Percentiles rank a stretch among this genome's conserved stretches.
Conservation (phyloP, 2,888 invertebrate species). For the Eupelmus urozonus region DNA sequence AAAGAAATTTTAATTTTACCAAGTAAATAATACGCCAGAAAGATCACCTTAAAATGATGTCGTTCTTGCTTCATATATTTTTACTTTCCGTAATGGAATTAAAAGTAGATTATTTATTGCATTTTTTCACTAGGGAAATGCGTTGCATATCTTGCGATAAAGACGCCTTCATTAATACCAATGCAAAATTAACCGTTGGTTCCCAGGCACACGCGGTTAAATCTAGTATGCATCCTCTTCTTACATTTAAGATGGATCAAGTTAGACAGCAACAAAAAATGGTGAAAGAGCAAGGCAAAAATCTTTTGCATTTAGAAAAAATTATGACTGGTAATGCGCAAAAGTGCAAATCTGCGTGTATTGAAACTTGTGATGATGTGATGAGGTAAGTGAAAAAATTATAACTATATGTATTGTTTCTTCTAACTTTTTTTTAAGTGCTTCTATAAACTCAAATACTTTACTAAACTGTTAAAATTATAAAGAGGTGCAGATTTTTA, state of each 20-base stretch:
- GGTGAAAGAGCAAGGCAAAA: constrained; percentile 75
- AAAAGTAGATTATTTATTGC: not conserved
- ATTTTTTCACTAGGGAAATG: constrained; percentile 79
- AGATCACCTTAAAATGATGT: not conserved
- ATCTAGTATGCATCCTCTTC: constrained; percentile 83
- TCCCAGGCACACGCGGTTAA: constrained; percentile 80
- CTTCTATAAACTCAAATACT: too few species aligned
- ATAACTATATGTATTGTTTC: too few species aligned
- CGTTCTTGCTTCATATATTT: not conserved
- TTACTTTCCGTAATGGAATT: constrained; percentile 1
- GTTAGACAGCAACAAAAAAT: constrained; percentile 78
- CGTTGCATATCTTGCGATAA: constrained; percentile 89
- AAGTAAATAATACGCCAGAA: not conserved
- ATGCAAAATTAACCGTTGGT: constrained; percentile 78
- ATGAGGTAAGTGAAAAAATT: constrained; percentile 1
- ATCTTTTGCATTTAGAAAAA: constrained; percentile 69
- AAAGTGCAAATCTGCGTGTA: not conserved
- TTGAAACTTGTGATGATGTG: not conserved
- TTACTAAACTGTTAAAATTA: too few species aligned
- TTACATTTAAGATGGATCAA: constrained; percentile 84
- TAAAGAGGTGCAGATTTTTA: too few species aligned
- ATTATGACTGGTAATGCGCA: not conserved
- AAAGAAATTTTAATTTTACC: constrained; percentile 52
- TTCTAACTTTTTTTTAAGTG: too few species aligned
- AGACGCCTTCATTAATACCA: constrained; percentile 84